Evolutionary conservation across 2,797 vertebrate genomes (phyloP).

Genomic region (Hipposideros larvatus): DNA sequence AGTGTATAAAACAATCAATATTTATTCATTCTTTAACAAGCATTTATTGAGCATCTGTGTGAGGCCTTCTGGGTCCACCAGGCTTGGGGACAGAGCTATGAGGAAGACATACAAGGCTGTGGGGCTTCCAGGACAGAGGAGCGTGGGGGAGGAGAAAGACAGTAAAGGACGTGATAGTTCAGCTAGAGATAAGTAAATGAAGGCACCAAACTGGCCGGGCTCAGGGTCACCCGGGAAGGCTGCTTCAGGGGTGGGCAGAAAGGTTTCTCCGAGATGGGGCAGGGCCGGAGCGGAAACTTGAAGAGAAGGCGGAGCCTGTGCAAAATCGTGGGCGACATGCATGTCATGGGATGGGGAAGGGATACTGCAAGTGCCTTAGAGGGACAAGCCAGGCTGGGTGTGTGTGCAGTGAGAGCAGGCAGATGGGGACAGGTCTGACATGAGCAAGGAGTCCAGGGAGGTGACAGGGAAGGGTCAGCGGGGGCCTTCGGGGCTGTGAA

Average conservation of each 20-base stretch:
- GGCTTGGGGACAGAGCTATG: background rate
- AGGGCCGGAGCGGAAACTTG: background rate
- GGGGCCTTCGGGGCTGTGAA: background rate
- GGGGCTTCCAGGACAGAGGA: background rate
- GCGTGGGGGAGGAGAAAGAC: background rate
- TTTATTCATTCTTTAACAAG: background rate
- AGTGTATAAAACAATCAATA: background rate
- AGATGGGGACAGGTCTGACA: background rate
- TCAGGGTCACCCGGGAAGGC: accelerated
- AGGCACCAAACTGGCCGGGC: accelerated
- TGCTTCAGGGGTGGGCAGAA: accelerated
- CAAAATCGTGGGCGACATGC: background rate
- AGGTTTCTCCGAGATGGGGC: background rate
- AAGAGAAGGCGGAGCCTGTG: background rate
- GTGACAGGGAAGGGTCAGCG: accelerated
- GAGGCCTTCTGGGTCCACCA: accelerated
- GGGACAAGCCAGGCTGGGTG: accelerated
- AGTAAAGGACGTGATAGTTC: background rate
- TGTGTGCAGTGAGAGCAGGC: background rate
- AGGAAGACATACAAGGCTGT: background rate
- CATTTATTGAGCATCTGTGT: background rate
- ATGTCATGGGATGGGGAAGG: accelerated
- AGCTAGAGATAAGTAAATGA: accelerated
- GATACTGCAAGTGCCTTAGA: background rate
- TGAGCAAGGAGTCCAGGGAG: background rate